phyloP scores from a whole-genome alignment of 2,797 vertebrate species.

The Acanthiza pusilla region DNA sequence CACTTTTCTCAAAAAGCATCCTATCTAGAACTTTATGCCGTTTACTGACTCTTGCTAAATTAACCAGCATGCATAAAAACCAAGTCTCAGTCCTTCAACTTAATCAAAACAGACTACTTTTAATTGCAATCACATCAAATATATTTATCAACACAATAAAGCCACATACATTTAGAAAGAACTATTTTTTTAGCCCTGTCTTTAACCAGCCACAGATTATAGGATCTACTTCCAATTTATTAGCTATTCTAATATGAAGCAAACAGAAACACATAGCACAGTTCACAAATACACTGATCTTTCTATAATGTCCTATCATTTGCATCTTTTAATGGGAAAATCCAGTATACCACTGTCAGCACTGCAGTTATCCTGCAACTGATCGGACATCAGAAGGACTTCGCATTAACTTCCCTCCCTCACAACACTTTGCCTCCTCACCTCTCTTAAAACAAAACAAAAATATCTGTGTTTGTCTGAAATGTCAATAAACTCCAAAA shows the following conservation, averaged over 20 bases:
- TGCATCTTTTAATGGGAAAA: slow-evolving; percentile 14
- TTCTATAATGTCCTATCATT: background rate
- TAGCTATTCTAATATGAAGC: background rate
- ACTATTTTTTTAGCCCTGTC: background rate
- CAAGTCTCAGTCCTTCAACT: background rate
- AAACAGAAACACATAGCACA: background rate
- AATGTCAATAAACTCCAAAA: slow-evolving; percentile 10
- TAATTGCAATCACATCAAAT: slow-evolving; percentile 29
- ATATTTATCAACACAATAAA: slow-evolving; percentile 21
- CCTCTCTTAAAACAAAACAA: background rate
- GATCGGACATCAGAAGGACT: background rate
- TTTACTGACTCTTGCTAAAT: slow-evolving; percentile 48
- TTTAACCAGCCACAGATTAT: slow-evolving; percentile 17
- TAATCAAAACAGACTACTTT: slow-evolving; percentile 16
- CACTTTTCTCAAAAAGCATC: slow-evolving; percentile 18
- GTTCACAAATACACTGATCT: background rate
- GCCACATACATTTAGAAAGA: slow-evolving; percentile 2
- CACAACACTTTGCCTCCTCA: background rate
- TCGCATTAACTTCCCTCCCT: slow-evolving; percentile 15
- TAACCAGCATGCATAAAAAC: slow-evolving; percentile 50
- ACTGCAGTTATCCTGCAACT: background rate
- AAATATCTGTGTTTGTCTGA: background rate
- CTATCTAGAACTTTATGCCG: background rate
- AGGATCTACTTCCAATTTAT: background rate
- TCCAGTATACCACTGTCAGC: background rate